phyloP scores from a whole-genome alignment of 1,140 invertebrate species.

The Diorhabda elongata region DNA sequence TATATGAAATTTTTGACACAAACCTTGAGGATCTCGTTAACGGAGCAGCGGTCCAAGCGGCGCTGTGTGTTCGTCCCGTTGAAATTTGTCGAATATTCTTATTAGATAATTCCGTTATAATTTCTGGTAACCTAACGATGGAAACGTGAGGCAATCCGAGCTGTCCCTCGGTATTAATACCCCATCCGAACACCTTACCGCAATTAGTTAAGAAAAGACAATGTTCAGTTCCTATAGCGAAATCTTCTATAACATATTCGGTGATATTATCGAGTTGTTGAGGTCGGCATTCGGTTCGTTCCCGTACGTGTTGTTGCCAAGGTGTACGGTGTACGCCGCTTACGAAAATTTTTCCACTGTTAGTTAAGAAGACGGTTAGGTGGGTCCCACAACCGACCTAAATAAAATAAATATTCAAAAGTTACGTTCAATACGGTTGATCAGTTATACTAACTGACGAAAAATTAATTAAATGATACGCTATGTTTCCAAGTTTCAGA shows the following conservation, averaged over 20 bases:
- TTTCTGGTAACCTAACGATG: constrained; percentile 54
- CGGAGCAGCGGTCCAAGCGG: constrained; percentile 60
- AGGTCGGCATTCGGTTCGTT: constrained; percentile 39
- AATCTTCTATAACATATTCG: constrained; percentile 55
- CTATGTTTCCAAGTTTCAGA: no score
- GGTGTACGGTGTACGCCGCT: constrained; percentile 61
- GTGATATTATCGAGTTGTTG: constrained; percentile 50
- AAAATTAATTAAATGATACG: no score
- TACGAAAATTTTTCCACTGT: constrained; percentile 57
- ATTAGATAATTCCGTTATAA: constrained; percentile 53
- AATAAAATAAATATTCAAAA: neutral
- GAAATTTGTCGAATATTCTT: constrained; percentile 59
- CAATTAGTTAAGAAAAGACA: constrained; percentile 55
- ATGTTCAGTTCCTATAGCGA: constrained; percentile 62
- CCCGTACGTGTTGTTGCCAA: constrained; percentile 53
- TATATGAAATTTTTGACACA: constrained; percentile 38
- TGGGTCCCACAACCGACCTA: constrained; percentile 59
- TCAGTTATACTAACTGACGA: no score
- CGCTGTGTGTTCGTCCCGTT: constrained; percentile 61
- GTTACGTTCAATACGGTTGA: no score
- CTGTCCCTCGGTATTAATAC: constrained; percentile 62
- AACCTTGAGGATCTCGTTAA: constrained; percentile 49
- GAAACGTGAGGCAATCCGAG: constrained; percentile 58
- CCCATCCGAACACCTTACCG: constrained; percentile 64
- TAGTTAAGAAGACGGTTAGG: constrained; percentile 62